Evolutionary conservation across 2,888 invertebrate genomes (phyloP).

Genomic region (Tachina fera): DNA sequence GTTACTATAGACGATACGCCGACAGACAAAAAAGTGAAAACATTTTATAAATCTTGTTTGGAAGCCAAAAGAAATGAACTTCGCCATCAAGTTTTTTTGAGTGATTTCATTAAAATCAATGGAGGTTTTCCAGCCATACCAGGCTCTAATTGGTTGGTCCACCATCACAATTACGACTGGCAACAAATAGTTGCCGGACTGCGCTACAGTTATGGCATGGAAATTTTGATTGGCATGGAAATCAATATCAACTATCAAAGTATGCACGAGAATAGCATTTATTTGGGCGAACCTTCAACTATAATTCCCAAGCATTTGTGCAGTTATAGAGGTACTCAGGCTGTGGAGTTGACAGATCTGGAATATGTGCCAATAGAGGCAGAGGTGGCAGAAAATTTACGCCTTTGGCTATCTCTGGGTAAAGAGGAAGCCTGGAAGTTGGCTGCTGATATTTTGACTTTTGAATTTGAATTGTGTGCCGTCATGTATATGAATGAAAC

Average conservation of each 20-base stretch:
- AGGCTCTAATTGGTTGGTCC: slow-evolving; percentile 77
- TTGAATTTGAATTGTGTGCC: slow-evolving; percentile 78
- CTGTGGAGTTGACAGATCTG: slow-evolving; percentile 72
- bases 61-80: slow-evolving; percentile 73
- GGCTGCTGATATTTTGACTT: slow-evolving; percentile 77
- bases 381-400: slow-evolving; percentile 76
- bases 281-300: slow-evolving; percentile 77
- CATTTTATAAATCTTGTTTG: slow-evolving; percentile 79
- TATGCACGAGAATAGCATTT: slow-evolving; percentile 78
- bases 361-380: slow-evolving; percentile 75
- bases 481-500: slow-evolving; percentile 72
- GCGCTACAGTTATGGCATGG: slow-evolving; percentile 76
- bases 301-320: slow-evolving; percentile 77
- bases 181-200: slow-evolving; percentile 75
- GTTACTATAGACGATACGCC: slow-evolving; percentile 74
- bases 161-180: slow-evolving; percentile 79
- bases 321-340: slow-evolving; percentile 70
- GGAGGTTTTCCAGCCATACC: slow-evolving; percentile 80
- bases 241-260: slow-evolving; percentile 77
- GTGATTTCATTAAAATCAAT: slow-evolving; percentile 77
- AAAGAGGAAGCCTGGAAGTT: slow-evolving; percentile 74
- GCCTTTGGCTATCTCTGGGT: slow-evolving; percentile 77
- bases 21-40: slow-evolving; percentile 77
- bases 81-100: slow-evolving; percentile 76
- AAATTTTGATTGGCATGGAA: slow-evolving; percentile 79